Evolutionary conservation across 1,140 invertebrate genomes (phyloP).

Genomic region (Atta cephalotes): DNA sequence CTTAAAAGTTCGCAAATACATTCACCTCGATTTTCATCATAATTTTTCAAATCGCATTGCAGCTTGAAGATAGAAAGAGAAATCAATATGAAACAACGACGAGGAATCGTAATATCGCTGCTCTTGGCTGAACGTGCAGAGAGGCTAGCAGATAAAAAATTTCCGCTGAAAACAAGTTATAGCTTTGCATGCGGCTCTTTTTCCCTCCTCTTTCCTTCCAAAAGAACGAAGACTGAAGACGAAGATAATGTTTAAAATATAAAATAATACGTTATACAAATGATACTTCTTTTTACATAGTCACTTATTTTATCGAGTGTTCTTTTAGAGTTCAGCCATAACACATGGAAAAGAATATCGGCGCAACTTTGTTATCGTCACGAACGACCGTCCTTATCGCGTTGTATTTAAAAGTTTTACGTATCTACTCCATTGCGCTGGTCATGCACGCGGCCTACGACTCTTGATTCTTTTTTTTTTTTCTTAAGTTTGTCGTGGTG

Average conservation of each 20-base stretch:
- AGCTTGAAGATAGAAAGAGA: background rate
- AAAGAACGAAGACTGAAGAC: background rate
- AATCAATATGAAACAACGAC: constrained; percentile 20
- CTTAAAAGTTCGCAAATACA: too few species aligned
- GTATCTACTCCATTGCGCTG: constrained; percentile 58
- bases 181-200: background rate
- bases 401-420: constrained; percentile 36
- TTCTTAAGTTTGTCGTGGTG: background rate
- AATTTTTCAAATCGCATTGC: background rate
- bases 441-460: constrained; percentile 54
- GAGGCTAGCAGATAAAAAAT: constrained; percentile 60
- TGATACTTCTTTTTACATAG: background rate
- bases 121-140: background rate
- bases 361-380: constrained; percentile 1
- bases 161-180: constrained; percentile 51
- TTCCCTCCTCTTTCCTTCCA: background rate
- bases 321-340: background rate
- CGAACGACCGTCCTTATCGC: constrained; percentile 12
- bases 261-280: background rate
- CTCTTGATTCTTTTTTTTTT: background rate
- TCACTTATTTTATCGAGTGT: background rate
- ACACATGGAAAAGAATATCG: background rate
- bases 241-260: background rate
- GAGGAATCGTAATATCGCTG: constrained; percentile 1
- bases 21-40: background rate